Base-by-base conservation (phyloP, 2,888 invertebrate genomes). In the Patella depressa region DNA sequence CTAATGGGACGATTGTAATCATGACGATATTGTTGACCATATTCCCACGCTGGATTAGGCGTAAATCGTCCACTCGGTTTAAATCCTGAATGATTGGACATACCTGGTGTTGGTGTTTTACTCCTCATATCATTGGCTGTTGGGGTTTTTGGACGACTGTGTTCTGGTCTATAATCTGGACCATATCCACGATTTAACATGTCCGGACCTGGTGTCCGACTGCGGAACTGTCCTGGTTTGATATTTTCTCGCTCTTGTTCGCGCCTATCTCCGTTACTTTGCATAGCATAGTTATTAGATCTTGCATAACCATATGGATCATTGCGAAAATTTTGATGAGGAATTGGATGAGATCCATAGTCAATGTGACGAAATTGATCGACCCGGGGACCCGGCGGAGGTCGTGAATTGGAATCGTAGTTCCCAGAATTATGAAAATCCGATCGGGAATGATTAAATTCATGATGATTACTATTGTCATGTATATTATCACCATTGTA, bases 171-270 rank as follows among this genome's bases (percentile, higher is more conserved):
- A 76, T 86, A 85, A 74, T 89, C 90, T 2, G 85, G 85, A 14
- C 85, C 87, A 14, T 81, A 80, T 15, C 86, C 81, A 71, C 89
- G 78, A 59, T 85, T 84, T 88, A 90, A 89, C 81, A 90, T 84
- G 80, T 92, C 91, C 1, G 92, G 92, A 17, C 92, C 92, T 3
- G 92, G 92, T 5, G 91, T 91, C 73, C 91, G 86, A 84, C 90
- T 90, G 19, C 91, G 85, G 78, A 88, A 87, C 82, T 86, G 87
- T 24, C 88, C 88, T 14, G 89, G 89, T 79, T 85, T 84, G 11
- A 80, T 85, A 65, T 83, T 81, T 12, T 80, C 74, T 3, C 76
- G 0, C 53, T 71, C 79, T 79, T 78, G 59, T 75, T 69, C 71
- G 74, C 78, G 57, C 77, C 76, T 53, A 74, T 76, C 59, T 53